These are phyloP conservation scores for Actias luna DNA, from an alignment of 2,888 invertebrate genomes.

Conservation along the genomic window DNA sequence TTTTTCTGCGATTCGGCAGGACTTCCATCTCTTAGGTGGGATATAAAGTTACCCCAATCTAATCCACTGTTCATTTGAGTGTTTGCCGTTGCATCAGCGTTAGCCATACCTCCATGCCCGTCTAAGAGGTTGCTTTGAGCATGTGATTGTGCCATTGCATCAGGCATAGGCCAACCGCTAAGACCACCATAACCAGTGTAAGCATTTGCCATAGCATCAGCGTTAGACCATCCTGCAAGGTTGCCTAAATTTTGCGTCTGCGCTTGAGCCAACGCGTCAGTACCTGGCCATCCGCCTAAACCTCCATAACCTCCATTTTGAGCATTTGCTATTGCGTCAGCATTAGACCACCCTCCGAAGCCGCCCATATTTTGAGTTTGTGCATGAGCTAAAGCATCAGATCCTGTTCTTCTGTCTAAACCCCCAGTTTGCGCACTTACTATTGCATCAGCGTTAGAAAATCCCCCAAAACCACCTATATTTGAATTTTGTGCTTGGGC, in stretches of 20 bases:
- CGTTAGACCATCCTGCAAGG: slow-evolving; percentile 19
- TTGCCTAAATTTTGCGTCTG: slow-evolving; percentile 18
- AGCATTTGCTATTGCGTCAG: slow-evolving; percentile 20
- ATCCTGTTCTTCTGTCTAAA: slow-evolving; percentile 1
- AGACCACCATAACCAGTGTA: slow-evolving; percentile 20
- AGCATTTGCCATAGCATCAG: slow-evolving; percentile 19
- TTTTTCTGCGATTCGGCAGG: slow-evolving; percentile 15
- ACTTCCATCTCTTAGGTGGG: neutral
- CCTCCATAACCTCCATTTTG: slow-evolving; percentile 19
- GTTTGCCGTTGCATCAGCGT: slow-evolving; percentile 20
- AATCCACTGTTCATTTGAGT: slow-evolving; percentile 17
- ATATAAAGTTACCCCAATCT: neutral
- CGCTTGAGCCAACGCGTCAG: slow-evolving; percentile 22
- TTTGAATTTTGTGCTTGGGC: slow-evolving; percentile 9
- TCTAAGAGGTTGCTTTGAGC: slow-evolving; percentile 17
- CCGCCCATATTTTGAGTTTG: slow-evolving; percentile 1
- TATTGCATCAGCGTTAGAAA: slow-evolving; percentile 17
- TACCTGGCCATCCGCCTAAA: slow-evolving; percentile 22
- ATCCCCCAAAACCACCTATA: slow-evolving; percentile 14
- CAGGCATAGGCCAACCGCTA: slow-evolving; percentile 22
- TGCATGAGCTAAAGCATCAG: slow-evolving; percentile 12
- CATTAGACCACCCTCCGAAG: slow-evolving; percentile 16
- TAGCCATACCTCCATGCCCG: slow-evolving; percentile 16
- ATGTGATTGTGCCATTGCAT: slow-evolving; percentile 21
- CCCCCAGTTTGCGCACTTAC: slow-evolving; percentile 19